Conservation (phyloP, 2,113 vertebrate species). For the Crotalus helleri region DNA sequence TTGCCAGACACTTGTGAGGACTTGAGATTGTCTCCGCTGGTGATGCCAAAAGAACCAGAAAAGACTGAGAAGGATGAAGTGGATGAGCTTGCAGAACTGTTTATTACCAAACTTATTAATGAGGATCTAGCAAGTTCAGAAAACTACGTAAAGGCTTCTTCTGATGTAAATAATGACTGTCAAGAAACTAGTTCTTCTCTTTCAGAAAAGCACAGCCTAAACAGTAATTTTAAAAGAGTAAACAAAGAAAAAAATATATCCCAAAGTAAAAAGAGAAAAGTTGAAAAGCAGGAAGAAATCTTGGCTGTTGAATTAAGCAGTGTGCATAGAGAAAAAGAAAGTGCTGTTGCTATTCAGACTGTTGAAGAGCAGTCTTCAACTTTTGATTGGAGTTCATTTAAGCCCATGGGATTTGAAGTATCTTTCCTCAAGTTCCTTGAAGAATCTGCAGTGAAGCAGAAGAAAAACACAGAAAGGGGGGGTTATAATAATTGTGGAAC, state of each 20-base stretch:
- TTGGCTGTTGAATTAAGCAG: slow-evolving; percentile 47
- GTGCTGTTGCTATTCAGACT: slow-evolving; percentile 70
- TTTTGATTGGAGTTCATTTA: slow-evolving; percentile 85
- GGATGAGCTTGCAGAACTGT: slow-evolving; percentile 77
- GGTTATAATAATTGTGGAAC: slow-evolving; percentile 57
- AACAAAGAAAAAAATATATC: slow-evolving; percentile 78
- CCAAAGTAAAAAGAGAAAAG: slow-evolving; percentile 74
- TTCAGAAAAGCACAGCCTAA: slow-evolving; percentile 68
- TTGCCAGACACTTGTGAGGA: slow-evolving; percentile 59
- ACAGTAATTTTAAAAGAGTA: slow-evolving; percentile 69
- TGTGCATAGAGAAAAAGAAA: slow-evolving; percentile 71
- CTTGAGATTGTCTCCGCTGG: slow-evolving; percentile 58
- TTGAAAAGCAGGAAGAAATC: slow-evolving; percentile 62
- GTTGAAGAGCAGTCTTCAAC: slow-evolving; percentile 73
- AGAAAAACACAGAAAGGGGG: slow-evolving; percentile 72
- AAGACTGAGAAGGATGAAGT: slow-evolving; percentile 77
- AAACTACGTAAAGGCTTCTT: slow-evolving; percentile 62
- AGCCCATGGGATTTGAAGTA: slow-evolving; percentile 95
- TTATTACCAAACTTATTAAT: slow-evolving; percentile 79
- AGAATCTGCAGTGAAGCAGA: slow-evolving; percentile 81
- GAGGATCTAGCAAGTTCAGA: slow-evolving; percentile 71
- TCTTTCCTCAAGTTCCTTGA: slow-evolving; percentile 94
- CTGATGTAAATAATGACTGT: slow-evolving; percentile 63
- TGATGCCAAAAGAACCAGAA: slow-evolving; percentile 63
- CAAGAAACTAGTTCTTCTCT: slow-evolving; percentile 64